Evolutionary conservation across 1,140 invertebrate species (phyloP), one percentile per base, ranked within the genome.

Genomic region (Telenomus remus): DNA sequence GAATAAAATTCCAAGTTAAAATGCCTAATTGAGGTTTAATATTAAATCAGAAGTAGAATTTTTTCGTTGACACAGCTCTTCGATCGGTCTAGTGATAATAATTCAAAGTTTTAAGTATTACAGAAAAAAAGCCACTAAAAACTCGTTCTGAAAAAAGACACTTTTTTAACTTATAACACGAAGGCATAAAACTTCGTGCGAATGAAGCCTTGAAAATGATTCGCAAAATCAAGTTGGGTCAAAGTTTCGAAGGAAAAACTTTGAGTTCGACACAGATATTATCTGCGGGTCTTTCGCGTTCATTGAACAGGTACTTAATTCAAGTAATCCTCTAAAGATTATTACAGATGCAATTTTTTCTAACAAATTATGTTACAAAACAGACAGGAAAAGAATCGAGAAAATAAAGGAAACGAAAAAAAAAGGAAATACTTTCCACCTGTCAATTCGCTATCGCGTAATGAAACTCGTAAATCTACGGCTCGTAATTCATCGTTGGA

Each of bases 161-260:
- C 12, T 33, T 56, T 46, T 34, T 56, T 13, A 16, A 8, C 0
- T 16, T 44, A 10, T 49, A 70, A 59, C 44, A 48, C 81, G 79
- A 77, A 73, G 76, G n/a, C 19, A 27, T 27, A 44, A 50, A 63
- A 64, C 46, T 66, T 44, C 56, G 34, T 51, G 53, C 49, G 39
- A 60, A 60, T 10, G 34, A 13, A 60, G n/a, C 15, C n/a, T n/a
- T 16, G n/a, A 48, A 59, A 59, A 48, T 48, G 48, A 48, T 57
- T 47, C 15, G 9, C 9, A 27, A n/a, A 57, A 15, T 35, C 46
- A 57, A 57, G 43, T 57, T 46, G 46, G 27, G 11, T 11, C 37
- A 39, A 39, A 39, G 37, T 39, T 39, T 9, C 3, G n/a, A 9
- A 27, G 19, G 19, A 27, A 39, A 39, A 39, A 39, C 37, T 39